Percentiles rank a stretch among this genome's conserved stretches.
Conservation (phyloP, 2,888 invertebrate genomes). For the Luffia ferchaultella region DNA sequence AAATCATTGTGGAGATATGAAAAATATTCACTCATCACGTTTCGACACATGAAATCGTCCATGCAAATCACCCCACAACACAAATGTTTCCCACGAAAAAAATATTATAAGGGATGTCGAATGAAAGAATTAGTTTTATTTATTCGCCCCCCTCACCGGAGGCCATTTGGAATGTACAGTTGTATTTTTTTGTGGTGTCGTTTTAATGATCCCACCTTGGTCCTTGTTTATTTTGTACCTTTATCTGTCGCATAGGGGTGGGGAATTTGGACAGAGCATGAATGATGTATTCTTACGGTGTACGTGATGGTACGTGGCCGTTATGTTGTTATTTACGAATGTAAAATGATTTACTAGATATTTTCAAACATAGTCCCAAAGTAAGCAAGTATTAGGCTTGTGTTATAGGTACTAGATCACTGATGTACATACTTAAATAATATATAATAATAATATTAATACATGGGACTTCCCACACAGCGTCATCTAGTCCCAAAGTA, state of each 20-base stretch:
- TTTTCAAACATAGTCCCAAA: too few species aligned
- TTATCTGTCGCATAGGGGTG: constrained; percentile 39
- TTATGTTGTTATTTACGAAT: constrained; percentile 28
- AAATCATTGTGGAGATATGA: too few species aligned
- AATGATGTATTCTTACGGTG: constrained; percentile 32
- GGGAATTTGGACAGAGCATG: constrained; percentile 48
- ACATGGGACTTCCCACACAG: too few species aligned
- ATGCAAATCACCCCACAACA: neutral
- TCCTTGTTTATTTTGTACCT: constrained; percentile 51
- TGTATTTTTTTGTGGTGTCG: constrained; percentile 37
- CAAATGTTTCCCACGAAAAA: constrained; percentile 8
- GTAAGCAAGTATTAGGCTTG: too few species aligned
- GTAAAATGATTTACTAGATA: too few species aligned
- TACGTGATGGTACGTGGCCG: constrained; percentile 27
- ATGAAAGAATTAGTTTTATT: constrained; percentile 4
- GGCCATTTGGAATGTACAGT: constrained; percentile 21
- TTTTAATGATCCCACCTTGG: constrained; percentile 45
- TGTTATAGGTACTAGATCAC: too few species aligned
- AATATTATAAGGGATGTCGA: constrained; percentile 2
- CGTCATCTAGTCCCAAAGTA: too few species aligned
- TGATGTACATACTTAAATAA: too few species aligned
- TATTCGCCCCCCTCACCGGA: constrained; percentile 5
- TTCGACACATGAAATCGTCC: neutral
- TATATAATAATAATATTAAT: too few species aligned
- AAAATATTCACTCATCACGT: constrained; percentile 41